Base-by-base conservation (phyloP, 2,888 invertebrate species). In the Linnaemya vulpina region DNA sequence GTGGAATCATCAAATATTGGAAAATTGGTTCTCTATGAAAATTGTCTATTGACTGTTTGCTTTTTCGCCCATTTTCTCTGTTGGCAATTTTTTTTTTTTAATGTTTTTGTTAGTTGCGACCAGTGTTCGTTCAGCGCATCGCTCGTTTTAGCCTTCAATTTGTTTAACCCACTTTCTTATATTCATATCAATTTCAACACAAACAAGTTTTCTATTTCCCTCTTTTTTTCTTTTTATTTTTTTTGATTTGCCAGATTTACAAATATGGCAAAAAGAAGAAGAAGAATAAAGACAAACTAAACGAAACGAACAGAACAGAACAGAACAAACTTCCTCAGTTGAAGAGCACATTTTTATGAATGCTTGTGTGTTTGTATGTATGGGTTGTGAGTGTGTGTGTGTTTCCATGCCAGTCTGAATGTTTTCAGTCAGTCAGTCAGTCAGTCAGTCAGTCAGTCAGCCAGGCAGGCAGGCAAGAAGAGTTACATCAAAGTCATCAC, bases 101-200 rank as follows among this genome's bases (percentile, higher is more conserved):
- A 2, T 30, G 30, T 25, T 46, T 20, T 78, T 74, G 11, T 3
- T 63, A 58, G 71, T 77, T 70, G 70, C 60, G 35, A 49, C 35
- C 77, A 70, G 67, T 55, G 53, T 65, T 68, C 55, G 38, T 71
- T 63, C n/a, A n/a, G n/a, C n/a, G 46, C 67, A 62, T 55, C 11
- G 22, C 46, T 68, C 43, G 49, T 73, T 67, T 63, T 49, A 63
- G 76, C 76, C 82, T 83, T 83, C 82, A 83, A 77, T 83, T 83
- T 83, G 76, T 62, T 83, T 77, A 83, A 83, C 82, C 82, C 82
- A 83, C 82, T 83, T 83, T 83, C 51, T 71, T 77, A 65, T 80
- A 58, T 80, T 80, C 80, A 84, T 79, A 84, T 84, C 80, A 84
- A 80, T 75, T 84, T 75, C 80, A 84, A 58, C 63, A 76, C 63